phyloP scores from a whole-genome alignment of 2,797 vertebrate species.

The Thamnophis elegans region DNA sequence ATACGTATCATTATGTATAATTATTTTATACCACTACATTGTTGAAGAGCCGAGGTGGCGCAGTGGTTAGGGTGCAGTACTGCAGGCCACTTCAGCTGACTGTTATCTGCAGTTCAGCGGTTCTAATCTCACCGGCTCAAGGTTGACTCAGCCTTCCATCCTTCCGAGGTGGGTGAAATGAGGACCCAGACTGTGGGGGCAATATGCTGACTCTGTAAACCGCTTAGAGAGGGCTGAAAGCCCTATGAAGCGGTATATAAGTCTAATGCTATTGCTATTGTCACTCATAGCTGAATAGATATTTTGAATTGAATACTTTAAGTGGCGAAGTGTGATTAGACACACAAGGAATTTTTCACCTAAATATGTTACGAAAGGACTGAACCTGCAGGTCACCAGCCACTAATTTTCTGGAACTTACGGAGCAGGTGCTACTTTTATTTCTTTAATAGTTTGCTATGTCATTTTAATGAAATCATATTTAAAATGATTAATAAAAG shows the following conservation, averaged over 20 bases:
- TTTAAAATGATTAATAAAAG: not conserved
- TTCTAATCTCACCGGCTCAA: too few species aligned
- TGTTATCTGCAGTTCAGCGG: too few species aligned
- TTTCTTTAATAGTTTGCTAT: not conserved
- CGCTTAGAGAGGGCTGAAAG: too few species aligned
- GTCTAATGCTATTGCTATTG: too few species aligned
- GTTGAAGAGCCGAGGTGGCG: too few species aligned
- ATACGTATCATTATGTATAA: not conserved
- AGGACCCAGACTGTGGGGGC: too few species aligned
- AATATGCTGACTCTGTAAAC: too few species aligned
- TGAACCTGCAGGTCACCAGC: not conserved
- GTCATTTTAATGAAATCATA: not conserved
- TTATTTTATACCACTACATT: not conserved
- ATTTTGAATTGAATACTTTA: not conserved
- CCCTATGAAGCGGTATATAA: too few species aligned
- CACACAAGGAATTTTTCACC: not conserved
- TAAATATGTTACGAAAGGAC: not conserved
- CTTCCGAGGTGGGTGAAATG: too few species aligned
- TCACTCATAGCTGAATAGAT: not conserved
- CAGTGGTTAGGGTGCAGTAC: too few species aligned
- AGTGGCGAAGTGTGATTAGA: not conserved
- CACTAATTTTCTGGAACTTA: not conserved
- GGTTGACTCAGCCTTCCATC: too few species aligned
- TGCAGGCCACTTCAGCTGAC: too few species aligned
- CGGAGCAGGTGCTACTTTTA: not conserved